Evolutionary conservation across 2,888 invertebrate species (phyloP).

Genomic region (Hetaerina titia): DNA sequence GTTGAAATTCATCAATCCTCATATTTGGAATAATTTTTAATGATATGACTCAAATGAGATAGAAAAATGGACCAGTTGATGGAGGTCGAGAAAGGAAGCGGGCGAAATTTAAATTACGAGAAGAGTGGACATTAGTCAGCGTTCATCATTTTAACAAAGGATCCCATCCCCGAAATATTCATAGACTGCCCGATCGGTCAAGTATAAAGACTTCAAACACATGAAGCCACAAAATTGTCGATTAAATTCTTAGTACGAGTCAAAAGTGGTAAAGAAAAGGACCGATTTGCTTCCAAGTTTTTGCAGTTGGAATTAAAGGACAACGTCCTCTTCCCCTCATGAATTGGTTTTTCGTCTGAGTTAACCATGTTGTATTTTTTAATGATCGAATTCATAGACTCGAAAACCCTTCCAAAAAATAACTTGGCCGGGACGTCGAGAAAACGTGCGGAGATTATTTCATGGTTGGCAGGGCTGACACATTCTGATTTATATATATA

Average conservation of each 20-base stretch:
- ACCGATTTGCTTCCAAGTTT: not conserved
- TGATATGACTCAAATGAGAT: too few relatives aligned
- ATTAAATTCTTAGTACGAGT: not conserved
- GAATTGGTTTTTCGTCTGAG: not conserved
- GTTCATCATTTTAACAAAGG: too few relatives aligned
- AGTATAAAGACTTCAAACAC: not conserved
- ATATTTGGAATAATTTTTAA: too few relatives aligned
- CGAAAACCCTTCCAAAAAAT: not conserved
- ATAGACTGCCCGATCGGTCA: too few relatives aligned
- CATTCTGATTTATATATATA: not conserved
- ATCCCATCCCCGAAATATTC: too few relatives aligned
- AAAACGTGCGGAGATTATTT: slow-evolving; percentile 13
- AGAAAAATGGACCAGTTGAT: too few relatives aligned
- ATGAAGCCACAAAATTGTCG: not conserved
- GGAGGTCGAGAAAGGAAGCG: too few relatives aligned
- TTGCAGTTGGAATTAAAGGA: not conserved
- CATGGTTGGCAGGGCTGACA: not conserved
- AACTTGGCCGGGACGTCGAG: not conserved
- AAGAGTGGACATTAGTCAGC: too few relatives aligned
- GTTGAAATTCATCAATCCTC: too few relatives aligned
- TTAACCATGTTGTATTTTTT: not conserved
- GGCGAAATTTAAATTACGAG: too few relatives aligned
- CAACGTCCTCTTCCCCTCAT: not conserved
- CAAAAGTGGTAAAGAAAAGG: not conserved
- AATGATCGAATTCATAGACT: not conserved